phyloP scores from a whole-genome alignment of 2,888 invertebrate species.

The Cosmia pyralina region DNA sequence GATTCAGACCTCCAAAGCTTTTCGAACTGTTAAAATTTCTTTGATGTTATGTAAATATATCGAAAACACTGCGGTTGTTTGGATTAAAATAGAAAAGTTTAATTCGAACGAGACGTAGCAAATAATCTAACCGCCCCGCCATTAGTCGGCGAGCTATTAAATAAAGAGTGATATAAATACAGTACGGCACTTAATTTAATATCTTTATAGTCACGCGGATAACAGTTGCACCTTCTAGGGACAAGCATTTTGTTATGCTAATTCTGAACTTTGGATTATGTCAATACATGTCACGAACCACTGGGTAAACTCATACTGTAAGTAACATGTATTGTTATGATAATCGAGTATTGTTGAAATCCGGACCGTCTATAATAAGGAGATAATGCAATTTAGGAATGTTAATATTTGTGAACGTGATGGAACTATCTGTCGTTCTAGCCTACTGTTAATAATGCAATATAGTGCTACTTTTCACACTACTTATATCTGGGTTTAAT shows the following conservation, averaged over 20 bases:
- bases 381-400: conserved; percentile 57
- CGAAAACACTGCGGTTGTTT: background rate
- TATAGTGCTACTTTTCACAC: no score
- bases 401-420: conserved; percentile 47
- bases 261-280: conserved; percentile 66
- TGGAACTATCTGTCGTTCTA: background rate
- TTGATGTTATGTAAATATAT: background rate
- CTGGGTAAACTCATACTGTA: conserved; percentile 61
- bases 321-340: conserved; percentile 69
- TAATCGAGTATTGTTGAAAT: conserved; percentile 69
- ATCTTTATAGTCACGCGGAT: conserved; percentile 20
- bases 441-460: background rate
- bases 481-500: no score
- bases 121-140: conserved; percentile 12
- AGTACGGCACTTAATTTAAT: conserved; percentile 12
- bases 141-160: conserved; percentile 2
- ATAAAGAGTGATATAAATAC: conserved; percentile 21
- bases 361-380: conserved; percentile 50
- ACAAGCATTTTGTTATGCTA: conserved; percentile 66
- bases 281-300: conserved; percentile 66
- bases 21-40: conserved; percentile 18
- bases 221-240: conserved; percentile 48
- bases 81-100: conserved; percentile 14
- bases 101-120: background rate
- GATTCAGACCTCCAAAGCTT: conserved; percentile 27